phyloP scores from a whole-genome alignment of 2,797 vertebrate species.

The Macropodus opercularis region DNA sequence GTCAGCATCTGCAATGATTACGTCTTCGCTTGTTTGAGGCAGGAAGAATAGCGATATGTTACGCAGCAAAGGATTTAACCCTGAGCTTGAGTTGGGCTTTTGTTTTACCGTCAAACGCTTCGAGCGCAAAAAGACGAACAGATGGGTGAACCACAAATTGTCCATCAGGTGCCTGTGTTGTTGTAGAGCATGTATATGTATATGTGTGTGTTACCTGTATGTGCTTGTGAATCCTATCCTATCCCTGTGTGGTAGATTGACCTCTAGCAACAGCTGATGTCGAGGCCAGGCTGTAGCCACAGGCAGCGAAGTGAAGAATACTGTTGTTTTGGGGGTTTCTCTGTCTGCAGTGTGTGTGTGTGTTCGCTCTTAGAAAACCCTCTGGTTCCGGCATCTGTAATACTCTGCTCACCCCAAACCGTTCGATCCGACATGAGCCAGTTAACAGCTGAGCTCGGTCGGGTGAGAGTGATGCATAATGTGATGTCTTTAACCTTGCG shows the following conservation, averaged over 20 bases:
- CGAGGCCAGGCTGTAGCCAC: constrained; percentile 54
- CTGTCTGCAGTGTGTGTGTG: neutral
- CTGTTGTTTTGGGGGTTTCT: constrained; percentile 51
- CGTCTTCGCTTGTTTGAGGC: constrained; percentile 7
- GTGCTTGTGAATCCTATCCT: constrained; percentile 14
- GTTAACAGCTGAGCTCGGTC: constrained; percentile 38
- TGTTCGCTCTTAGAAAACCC: constrained; percentile 12
- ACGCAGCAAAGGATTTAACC: constrained; percentile 66
- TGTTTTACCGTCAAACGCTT: constrained; percentile 52
- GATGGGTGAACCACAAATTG: constrained; percentile 77
- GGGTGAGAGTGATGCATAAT: constrained; percentile 59
- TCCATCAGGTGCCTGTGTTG: constrained; percentile 71
- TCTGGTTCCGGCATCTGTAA: neutral
- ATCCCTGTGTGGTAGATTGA: constrained; percentile 54
- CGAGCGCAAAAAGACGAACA: constrained; percentile 63
- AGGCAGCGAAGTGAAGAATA: constrained; percentile 56
- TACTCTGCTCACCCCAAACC: constrained; percentile 7
- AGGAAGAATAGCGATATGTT: constrained; percentile 5
- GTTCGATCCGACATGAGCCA: constrained; percentile 42
- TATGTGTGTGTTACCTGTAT: constrained; percentile 9
- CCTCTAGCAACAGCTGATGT: constrained; percentile 59
- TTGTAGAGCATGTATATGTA: constrained; percentile 29
- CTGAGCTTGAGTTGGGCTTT: constrained; percentile 65
- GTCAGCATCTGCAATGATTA: constrained; percentile 17
- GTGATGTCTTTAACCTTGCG: constrained; percentile 68